Conservation (phyloP, 64 coral and sea anemone species). For the Acropora tenuis region DNA sequence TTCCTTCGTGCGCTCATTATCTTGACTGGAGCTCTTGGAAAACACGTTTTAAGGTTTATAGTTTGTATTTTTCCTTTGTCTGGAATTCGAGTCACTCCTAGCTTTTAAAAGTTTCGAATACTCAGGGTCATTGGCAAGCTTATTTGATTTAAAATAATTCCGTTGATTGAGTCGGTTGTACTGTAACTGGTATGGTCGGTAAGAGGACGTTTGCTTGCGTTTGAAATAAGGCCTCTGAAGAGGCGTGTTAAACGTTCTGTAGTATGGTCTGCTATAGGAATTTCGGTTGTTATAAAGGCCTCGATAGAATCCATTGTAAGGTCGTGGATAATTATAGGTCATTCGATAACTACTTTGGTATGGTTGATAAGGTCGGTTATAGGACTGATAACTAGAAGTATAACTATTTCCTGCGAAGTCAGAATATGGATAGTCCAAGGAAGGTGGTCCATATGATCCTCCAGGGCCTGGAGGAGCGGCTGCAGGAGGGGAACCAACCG, state of each 20-base stretch:
- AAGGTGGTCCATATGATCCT: background rate
- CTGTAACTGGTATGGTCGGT: background rate
- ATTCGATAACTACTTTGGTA: background rate
- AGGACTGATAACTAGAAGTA: constrained; percentile 14
- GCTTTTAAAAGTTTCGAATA: background rate
- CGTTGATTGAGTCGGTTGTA: background rate
- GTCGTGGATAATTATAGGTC: background rate
- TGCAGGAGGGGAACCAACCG: background rate
- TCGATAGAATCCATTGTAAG: background rate
- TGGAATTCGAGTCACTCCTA: too few relatives aligned
- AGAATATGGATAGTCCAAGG: constrained; percentile 30
- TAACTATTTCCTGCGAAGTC: background rate
- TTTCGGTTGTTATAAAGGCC: background rate
- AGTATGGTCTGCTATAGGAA: background rate
- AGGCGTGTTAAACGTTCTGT: background rate
- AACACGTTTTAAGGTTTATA: background rate
- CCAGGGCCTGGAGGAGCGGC: background rate
- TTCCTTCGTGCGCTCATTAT: background rate
- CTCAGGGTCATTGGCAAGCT: background rate
- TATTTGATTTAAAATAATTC: background rate
- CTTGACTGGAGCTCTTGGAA: background rate
- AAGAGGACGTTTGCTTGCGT: background rate
- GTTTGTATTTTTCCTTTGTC: background rate
- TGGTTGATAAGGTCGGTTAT: background rate
- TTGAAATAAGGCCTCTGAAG: background rate